Percentiles rank a stretch among this genome's conserved stretches.
Evolutionary conservation across 2,797 vertebrate species (phyloP).

Genomic region (Pangasius djambal): DNA sequence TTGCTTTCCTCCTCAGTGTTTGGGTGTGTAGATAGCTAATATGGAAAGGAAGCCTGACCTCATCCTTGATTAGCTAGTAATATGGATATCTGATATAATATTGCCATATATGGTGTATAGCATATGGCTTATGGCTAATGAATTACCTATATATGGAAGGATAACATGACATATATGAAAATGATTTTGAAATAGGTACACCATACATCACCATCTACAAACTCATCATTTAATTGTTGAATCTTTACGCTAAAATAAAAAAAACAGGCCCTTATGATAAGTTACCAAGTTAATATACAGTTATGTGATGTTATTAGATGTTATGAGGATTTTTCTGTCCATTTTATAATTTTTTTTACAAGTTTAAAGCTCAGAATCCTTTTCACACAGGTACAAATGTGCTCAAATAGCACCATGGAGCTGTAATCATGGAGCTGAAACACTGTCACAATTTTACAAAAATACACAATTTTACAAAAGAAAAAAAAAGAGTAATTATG

Average conservation of each 20-base stretch:
- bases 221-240: not conserved
- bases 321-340: not conserved
- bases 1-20: conserved; percentile 51
- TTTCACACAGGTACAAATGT: not conserved
- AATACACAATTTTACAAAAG: no score
- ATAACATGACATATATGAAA: not conserved
- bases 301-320: not conserved
- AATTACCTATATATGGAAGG: not conserved
- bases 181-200: not conserved
- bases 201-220: not conserved
- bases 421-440: not conserved
- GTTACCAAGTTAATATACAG: not conserved
- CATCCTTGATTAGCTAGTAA: not conserved
- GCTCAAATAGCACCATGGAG: not conserved
- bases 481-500: not conserved
- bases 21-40: not conserved
- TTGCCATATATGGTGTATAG: not conserved
- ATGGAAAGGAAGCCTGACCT: not conserved
- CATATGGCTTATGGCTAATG: not conserved
- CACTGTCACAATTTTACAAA: not conserved
- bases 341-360: not conserved
- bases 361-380: not conserved
- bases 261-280: not conserved
- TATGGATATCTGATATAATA: not conserved
- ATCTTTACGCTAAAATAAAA: not conserved